Evolutionary conservation across 2,888 invertebrate genomes (phyloP).

Genomic region (Aphidius colemani): DNA sequence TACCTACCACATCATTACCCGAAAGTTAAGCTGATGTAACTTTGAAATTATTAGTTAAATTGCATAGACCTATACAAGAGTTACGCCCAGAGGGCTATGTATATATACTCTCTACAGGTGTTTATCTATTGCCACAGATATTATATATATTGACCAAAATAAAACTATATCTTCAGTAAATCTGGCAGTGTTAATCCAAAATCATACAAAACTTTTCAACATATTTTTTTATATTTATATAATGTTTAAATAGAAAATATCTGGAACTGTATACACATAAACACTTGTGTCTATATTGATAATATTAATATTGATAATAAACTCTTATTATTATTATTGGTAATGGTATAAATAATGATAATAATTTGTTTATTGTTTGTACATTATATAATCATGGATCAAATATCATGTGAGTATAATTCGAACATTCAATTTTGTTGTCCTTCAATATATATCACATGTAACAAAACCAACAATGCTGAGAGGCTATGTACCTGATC

Average conservation of each 20-base stretch:
- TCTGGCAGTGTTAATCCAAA: not conserved
- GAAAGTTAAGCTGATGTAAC: constrained; percentile 56
- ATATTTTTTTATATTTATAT: no score
- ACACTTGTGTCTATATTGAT: no score
- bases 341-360: not conserved
- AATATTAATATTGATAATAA: not conserved
- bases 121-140: constrained; percentile 50
- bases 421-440: constrained; percentile 13
- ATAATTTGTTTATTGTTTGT: not conserved
- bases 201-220: constrained; percentile 7
- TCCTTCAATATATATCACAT: constrained; percentile 7
- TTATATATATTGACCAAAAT: not conserved
- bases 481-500: constrained; percentile 25
- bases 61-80: constrained; percentile 52
- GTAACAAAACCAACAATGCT: constrained; percentile 10
- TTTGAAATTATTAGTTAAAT: constrained; percentile 60
- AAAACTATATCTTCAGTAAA: no score
- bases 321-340: not conserved
- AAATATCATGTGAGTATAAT: constrained; percentile 21
- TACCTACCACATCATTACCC: constrained; percentile 57
- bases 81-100: constrained; percentile 43
- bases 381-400: not conserved
- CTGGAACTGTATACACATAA: no score
- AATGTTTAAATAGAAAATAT: no score
- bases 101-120: constrained; percentile 54